phyloP scores from a whole-genome alignment of 2,113 vertebrate genomes.

The Hemicordylus capensis region DNA sequence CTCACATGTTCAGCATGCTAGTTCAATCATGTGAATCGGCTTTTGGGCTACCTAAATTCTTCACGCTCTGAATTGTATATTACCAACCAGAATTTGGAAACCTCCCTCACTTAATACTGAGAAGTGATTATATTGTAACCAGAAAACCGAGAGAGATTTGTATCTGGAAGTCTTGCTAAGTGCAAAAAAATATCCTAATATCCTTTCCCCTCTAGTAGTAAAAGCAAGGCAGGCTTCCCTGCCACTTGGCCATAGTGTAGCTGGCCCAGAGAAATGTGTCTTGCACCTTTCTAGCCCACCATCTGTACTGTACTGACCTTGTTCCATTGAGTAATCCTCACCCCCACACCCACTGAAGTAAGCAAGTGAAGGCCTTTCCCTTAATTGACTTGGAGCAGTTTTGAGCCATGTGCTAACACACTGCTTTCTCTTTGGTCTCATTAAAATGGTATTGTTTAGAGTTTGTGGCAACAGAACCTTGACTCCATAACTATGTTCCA shows the following conservation, averaged over 20 bases:
- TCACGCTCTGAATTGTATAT: neutral
- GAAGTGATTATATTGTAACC: neutral
- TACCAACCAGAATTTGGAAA: neutral
- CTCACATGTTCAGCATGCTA: neutral
- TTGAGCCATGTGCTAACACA: conserved; percentile 14
- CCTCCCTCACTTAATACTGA: neutral
- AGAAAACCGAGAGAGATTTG: neutral
- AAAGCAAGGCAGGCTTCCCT: no score
- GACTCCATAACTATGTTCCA: neutral
- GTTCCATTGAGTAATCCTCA: conserved; percentile 27
- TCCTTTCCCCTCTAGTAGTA: no score
- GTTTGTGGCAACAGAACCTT: neutral
- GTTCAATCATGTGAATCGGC: neutral
- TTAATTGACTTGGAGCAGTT: conserved; percentile 27
- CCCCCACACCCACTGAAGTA: neutral
- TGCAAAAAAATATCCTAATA: accelerated
- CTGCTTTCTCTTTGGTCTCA: neutral
- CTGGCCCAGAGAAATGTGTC: neutral
- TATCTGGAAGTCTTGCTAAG: neutral
- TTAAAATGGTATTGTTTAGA: neutral
- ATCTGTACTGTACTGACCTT: neutral
- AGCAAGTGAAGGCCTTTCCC: neutral
- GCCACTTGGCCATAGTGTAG: neutral
- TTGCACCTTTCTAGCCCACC: conserved; percentile 16
- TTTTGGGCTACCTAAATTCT: no score